phyloP scores from a whole-genome alignment of 2,113 vertebrate species.

The Tetraodon nigroviridis region DNA sequence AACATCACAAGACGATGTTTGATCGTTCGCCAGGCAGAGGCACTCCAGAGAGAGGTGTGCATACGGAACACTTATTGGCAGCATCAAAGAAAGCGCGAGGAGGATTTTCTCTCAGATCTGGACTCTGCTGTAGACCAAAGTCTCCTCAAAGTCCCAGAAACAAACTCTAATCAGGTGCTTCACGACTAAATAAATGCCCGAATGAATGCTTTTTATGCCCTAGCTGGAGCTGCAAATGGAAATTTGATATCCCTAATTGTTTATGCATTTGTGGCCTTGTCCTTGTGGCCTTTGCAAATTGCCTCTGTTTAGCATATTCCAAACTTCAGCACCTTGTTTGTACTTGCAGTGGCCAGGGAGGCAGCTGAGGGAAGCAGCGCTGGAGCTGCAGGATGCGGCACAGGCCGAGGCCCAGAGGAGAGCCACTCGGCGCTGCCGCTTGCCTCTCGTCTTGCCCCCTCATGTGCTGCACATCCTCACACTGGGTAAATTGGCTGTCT shows the following conservation, averaged over 20 bases:
- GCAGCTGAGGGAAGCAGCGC: slow-evolving; percentile 55
- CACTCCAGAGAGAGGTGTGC: slow-evolving; percentile 75
- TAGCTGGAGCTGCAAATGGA: not conserved
- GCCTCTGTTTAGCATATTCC: not conserved
- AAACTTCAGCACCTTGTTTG: not conserved
- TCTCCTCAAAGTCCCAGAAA: slow-evolving; percentile 45
- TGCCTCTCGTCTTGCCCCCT: slow-evolving; percentile 63
- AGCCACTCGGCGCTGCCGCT: slow-evolving; percentile 37
- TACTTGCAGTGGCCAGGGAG: slow-evolving; percentile 63
- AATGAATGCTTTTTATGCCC: not conserved
- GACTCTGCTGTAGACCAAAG: slow-evolving; percentile 55
- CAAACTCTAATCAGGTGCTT: slow-evolving; percentile 67
- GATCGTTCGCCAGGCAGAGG: slow-evolving; percentile 66
- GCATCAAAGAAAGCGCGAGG: slow-evolving; percentile 74
- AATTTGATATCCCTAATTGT: not conserved
- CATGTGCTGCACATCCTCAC: slow-evolving; percentile 63
- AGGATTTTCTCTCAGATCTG: slow-evolving; percentile 65
- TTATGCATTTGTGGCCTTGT: too few species aligned
- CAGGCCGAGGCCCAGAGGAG: slow-evolving; percentile 70
- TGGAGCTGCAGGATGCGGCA: slow-evolving; percentile 61
- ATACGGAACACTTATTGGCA: slow-evolving; percentile 72
- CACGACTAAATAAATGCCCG: not conserved
- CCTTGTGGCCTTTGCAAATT: not conserved
- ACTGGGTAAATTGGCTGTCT: slow-evolving; percentile 50
- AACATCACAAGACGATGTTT: not conserved